A percentile compares a stretch with the other conserved stretches of the same genome.
Conservation (phyloP, 2,113 vertebrate genomes). For the Mus pahari region DNA sequence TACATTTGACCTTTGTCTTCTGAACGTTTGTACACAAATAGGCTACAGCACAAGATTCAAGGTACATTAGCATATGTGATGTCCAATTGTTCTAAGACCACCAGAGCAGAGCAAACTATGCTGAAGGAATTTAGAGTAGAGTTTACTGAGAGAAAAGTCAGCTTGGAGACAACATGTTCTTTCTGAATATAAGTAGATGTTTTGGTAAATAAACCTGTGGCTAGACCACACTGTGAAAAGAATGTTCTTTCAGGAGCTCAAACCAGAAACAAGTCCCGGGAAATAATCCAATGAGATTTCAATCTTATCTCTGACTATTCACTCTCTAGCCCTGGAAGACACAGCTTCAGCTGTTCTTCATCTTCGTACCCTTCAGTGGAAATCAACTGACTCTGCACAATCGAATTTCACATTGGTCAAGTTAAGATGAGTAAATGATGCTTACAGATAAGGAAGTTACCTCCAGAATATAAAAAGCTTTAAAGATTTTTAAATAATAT, state of each 20-base stretch:
- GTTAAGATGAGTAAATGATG: conserved; percentile 68
- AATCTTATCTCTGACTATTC: conserved; percentile 15
- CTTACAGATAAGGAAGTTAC: conserved; percentile 41
- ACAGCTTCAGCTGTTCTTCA: conserved; percentile 13
- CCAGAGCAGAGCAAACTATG: background rate
- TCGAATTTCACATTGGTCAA: conserved; percentile 70
- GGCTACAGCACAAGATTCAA: background rate
- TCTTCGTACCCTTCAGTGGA: conserved; percentile 48
- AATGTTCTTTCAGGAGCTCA: background rate
- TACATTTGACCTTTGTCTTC: conserved; percentile 5
- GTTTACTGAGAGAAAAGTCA: background rate
- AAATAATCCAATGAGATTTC: conserved; percentile 61
- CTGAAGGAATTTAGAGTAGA: background rate
- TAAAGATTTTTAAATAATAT: conserved; percentile 37
- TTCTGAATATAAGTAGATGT: background rate
- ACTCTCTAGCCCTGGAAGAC: conserved; percentile 48
- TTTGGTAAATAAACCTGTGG: conserved; percentile 50
- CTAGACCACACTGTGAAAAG: background rate
- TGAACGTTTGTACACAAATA: background rate
- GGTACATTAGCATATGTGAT: background rate
- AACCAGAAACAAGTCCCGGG: conserved; percentile 55
- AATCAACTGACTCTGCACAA: conserved; percentile 64
- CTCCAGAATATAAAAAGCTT: conserved; percentile 45
- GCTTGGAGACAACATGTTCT: background rate
- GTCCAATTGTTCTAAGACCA: background rate